Evolutionary conservation across 2,797 vertebrate species (phyloP).

Genomic region (Cyclura pinguis): DNA sequence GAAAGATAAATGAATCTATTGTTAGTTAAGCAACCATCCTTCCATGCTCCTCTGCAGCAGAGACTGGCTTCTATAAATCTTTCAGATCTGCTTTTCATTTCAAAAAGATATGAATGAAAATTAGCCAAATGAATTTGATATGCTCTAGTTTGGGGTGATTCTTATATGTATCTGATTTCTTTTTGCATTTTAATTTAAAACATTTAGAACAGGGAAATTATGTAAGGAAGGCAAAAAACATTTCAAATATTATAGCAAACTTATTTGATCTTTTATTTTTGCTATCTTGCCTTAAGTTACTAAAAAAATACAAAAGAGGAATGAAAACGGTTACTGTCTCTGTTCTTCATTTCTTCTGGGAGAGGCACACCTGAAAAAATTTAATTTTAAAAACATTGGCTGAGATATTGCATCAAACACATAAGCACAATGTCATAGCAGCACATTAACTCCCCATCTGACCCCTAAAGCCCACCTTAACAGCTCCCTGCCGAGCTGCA

Average conservation of each 20-base stretch:
- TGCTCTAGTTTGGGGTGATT: conserved; percentile 33
- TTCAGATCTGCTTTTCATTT: not conserved
- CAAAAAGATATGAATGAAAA: conserved; percentile 33
- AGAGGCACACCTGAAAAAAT: no score
- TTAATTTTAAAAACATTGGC: no score
- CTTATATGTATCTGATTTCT: not conserved
- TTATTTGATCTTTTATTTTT: not conserved
- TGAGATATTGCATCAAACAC: no score
- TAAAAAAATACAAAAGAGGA: not conserved
- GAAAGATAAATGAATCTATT: conserved; percentile 27
- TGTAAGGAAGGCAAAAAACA: not conserved
- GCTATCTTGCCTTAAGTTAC: not conserved
- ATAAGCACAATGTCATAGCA: no score
- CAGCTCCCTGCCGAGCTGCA: no score
- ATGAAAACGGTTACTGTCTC: not conserved
- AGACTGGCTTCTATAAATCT: not conserved
- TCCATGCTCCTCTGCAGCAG: conserved; percentile 14
- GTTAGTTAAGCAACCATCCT: conserved; percentile 21
- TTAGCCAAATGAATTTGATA: not conserved
- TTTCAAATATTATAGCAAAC: not conserved
- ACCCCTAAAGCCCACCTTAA: no score
- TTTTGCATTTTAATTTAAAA: conserved; percentile 8
- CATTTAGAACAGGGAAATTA: not conserved
- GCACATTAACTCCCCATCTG: no score
- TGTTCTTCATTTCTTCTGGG: not conserved